Evolutionary conservation across 2,113 vertebrate species (phyloP), one percentile per base, ranked within the genome.

Genomic region (Apteryx mantelli): DNA sequence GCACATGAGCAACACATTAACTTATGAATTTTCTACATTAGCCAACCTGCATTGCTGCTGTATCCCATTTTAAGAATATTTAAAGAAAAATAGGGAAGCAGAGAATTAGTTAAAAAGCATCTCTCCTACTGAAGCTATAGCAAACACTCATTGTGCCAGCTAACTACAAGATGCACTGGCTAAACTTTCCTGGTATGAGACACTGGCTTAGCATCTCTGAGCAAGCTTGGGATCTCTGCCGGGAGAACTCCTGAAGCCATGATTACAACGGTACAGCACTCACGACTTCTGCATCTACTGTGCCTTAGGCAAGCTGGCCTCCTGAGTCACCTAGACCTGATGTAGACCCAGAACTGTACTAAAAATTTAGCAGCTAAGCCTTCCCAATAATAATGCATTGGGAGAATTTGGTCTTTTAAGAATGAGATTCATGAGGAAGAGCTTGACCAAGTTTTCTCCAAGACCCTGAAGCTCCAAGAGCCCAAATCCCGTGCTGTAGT

Each of bases 201-300:
- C 48, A 38, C 38, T 18, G 50, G 66, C n/a, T 38, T 56, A 61
- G 73, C 3, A 2, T 44, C n/a, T 65, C 64, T 65, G 65, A n/a
- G 75, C 56, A 53, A 66, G 86, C 28, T 40, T 70, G 32, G 26
- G 11, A 13, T 42, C n/a, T 44, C 6, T 75, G 71, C 24, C 88
- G 16, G 55, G 26, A 70, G 44, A 73, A 30, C 34, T 52, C 50
- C 32, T 53, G 50, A 73, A 60, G 34, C 60, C 42, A 24, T 22
- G 3, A 1, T 13, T 60, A 44, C 0, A 0, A 40, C 15, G 17
- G 9, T 18, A 40, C 53, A 79, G 36, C 42, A 6, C 50, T 56
- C 7, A 55, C 0, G 2, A 66, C 16, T 53, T 24, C 50, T 28
- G 21, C 32, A 71, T 18, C 0, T 0, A 28, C 20, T 5, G 18